A percentile compares a stretch with the other conserved stretches of the same genome.
Conservation (phyloP, 2,888 invertebrate genomes). For the Chloroclystis v-ata region DNA sequence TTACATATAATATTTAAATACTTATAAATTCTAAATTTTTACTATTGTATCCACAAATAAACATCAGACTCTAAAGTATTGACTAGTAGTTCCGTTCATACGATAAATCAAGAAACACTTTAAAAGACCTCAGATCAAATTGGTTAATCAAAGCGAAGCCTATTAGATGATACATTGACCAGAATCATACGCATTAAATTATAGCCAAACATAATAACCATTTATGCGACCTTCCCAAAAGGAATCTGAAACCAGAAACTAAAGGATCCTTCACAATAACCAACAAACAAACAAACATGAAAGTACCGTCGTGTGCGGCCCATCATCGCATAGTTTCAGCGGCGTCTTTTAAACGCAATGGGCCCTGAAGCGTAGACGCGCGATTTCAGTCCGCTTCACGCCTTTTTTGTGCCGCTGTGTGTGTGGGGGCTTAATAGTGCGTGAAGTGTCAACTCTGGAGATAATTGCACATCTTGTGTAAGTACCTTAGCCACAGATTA, state of each 20-base stretch:
- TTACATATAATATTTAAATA: too few relatives aligned
- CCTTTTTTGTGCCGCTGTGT: slow-evolving; percentile 56
- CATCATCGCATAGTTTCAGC: slow-evolving; percentile 51
- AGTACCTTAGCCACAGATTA: background rate
- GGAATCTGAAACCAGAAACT: background rate
- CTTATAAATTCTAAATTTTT: too few relatives aligned
- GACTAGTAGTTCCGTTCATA: too few relatives aligned
- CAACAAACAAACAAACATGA: slow-evolving; percentile 27
- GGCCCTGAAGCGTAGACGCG: slow-evolving; percentile 62
- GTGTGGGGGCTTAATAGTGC: slow-evolving; percentile 58
- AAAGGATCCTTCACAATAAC: background rate
- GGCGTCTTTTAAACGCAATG: slow-evolving; percentile 65
- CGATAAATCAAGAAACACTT: too few relatives aligned
- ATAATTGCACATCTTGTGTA: slow-evolving; percentile 48
- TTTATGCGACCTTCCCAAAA: too few relatives aligned
- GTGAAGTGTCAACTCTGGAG: slow-evolving; percentile 62
- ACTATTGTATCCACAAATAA: too few relatives aligned
- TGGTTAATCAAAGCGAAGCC: too few relatives aligned
- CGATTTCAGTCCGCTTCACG: slow-evolving; percentile 72
- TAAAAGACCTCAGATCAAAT: too few relatives aligned
- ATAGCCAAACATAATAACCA: background rate
- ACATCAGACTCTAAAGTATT: too few relatives aligned
- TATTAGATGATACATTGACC: too few relatives aligned
- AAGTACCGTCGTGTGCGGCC: slow-evolving; percentile 67
- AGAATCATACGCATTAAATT: too few relatives aligned